phyloP scores from a whole-genome alignment of 2,797 vertebrate genomes.

The Gymnothorax javanicus region DNA sequence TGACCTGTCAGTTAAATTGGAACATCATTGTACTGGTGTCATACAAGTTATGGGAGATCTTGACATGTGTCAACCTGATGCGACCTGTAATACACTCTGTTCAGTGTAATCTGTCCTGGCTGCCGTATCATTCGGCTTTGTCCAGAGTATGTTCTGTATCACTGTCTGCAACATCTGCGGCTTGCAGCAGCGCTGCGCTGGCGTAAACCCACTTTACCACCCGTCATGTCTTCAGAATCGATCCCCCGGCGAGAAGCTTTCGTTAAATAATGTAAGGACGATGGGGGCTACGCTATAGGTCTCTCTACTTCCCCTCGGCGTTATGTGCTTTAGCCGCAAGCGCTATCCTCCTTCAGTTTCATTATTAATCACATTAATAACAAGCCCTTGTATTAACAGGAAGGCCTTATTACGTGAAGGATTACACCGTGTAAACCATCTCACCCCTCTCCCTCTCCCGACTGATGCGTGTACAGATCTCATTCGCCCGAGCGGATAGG shows the following conservation, averaged over 20 bases:
- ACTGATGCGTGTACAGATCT: not conserved
- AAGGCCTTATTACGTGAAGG: not conserved
- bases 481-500: not conserved
- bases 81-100: constrained; percentile 37
- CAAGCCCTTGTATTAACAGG: not conserved
- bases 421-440: constrained; percentile 2
- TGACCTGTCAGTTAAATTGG: not conserved
- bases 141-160: not conserved
- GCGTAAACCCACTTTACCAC: not conserved
- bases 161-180: not conserved
- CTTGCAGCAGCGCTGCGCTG: not conserved
- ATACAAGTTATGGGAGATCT: constrained; percentile 27
- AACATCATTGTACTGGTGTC: constrained; percentile 3
- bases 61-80: constrained; percentile 30
- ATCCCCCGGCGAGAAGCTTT: not conserved
- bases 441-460: no score
- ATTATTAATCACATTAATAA: constrained; percentile 27
- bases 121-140: not conserved
- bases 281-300: not conserved
- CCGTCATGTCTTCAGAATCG: not conserved
- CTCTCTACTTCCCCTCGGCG: not conserved
- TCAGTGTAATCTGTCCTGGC: not conserved
- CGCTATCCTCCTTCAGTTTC: not conserved
- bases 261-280: not conserved
- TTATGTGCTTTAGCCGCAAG: not conserved